Conservation (phyloP, 2,113 vertebrate species). For the Hoplias malabaricus region DNA sequence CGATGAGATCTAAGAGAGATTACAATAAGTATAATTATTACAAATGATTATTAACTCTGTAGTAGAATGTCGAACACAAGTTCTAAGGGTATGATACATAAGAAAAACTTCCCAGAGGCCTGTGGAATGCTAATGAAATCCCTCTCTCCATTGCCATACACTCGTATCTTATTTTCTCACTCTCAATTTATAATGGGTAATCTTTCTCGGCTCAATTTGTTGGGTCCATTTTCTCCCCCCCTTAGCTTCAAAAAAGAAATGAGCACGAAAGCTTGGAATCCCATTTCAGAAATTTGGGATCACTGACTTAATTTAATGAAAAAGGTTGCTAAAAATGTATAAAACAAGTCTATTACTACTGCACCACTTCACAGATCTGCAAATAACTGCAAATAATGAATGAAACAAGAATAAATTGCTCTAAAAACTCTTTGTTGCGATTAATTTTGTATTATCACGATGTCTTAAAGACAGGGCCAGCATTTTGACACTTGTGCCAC, state of each 20-base stretch:
- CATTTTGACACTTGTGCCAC: too few relatives aligned
- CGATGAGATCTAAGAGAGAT: background rate
- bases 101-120: background rate
- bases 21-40: slow-evolving; percentile 2
- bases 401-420: too few relatives aligned
- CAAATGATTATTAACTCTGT: background rate
- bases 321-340: too few relatives aligned
- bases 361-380: too few relatives aligned
- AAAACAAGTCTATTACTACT: too few relatives aligned
- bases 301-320: too few relatives aligned
- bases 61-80: background rate
- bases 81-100: background rate
- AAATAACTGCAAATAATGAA: too few relatives aligned
- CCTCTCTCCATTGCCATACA: background rate
- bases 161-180: background rate
- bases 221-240: background rate
- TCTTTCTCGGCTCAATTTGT: slow-evolving; percentile 11
- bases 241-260: slow-evolving; percentile 21
- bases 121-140: slow-evolving; percentile 6
- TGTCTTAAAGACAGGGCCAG: too few relatives aligned
- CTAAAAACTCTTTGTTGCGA: too few relatives aligned
- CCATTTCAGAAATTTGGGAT: too few relatives aligned
- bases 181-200: background rate
- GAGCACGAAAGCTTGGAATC: too few relatives aligned
- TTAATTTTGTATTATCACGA: too few relatives aligned